Evolutionary conservation across 2,113 vertebrate genomes (phyloP).

Genomic region (Lichenostomus cassidix): DNA sequence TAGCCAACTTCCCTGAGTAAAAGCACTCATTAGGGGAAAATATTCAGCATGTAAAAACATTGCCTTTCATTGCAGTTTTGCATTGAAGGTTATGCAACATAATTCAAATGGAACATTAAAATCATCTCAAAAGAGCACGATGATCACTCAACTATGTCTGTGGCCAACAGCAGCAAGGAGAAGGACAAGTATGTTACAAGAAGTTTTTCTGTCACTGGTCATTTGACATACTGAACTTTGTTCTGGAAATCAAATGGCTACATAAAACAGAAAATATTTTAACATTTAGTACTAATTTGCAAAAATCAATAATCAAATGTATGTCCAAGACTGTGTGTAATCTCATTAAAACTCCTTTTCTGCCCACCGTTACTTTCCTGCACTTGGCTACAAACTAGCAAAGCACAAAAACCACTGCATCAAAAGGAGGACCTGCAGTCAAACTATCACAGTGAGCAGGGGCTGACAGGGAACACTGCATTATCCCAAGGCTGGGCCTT

Average conservation of each 20-base stretch:
- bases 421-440: background rate
- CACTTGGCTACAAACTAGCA: background rate
- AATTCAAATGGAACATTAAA: background rate
- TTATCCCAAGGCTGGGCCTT: background rate
- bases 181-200: background rate
- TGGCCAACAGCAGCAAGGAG: background rate
- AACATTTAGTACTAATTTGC: background rate
- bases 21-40: background rate
- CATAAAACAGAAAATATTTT: background rate
- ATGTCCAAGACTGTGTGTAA: background rate
- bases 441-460: fast-evolving
- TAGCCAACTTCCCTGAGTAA: background rate
- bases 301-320: background rate
- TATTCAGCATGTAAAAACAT: background rate
- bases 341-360: background rate
- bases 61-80: background rate
- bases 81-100: background rate
- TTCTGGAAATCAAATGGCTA: background rate
- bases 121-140: background rate
- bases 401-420: background rate
- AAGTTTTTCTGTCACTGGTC: background rate
- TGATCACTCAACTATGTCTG: background rate
- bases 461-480: background rate
- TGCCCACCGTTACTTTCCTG: background rate
- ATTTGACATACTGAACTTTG: background rate